Conservation (phyloP, 1,140 invertebrate genomes). For the Odontomachus brunneus region DNA sequence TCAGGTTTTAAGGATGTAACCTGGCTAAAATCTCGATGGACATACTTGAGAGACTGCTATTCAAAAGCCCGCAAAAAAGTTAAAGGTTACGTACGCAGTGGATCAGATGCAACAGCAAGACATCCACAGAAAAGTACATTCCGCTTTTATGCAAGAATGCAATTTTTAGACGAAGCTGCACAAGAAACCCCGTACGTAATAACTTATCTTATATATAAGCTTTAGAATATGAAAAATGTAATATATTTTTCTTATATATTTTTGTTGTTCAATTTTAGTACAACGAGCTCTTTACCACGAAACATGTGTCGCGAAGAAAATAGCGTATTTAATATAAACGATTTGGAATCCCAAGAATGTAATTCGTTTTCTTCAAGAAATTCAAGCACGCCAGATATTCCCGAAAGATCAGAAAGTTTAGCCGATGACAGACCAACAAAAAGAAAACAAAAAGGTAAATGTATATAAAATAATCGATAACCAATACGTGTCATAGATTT, state of each 20-base stretch:
- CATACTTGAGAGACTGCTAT: constrained; percentile 11
- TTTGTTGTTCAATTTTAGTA: constrained; percentile 28
- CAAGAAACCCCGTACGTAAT: constrained; percentile 10
- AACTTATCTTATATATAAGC: constrained; percentile 6
- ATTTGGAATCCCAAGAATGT: constrained; percentile 16
- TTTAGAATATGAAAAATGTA: constrained; percentile 9
- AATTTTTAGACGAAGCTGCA: constrained; percentile 32
- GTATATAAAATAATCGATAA: too few species aligned
- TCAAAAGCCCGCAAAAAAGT: constrained; percentile 31
- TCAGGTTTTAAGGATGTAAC: constrained; percentile 22
- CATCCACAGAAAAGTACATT: constrained; percentile 30
- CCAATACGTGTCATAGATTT: too few species aligned
- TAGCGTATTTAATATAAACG: not conserved
- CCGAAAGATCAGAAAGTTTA: too few species aligned
- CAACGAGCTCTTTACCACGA: constrained; percentile 19
- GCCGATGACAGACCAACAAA: too few species aligned
- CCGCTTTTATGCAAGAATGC: constrained; percentile 23
- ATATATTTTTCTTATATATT: not conserved
- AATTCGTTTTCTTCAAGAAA: constrained; percentile 14
- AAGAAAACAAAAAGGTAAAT: too few species aligned
- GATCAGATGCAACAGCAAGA: constrained; percentile 13
- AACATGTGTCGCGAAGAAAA: constrained; percentile 4
- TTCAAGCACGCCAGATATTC: too few species aligned
- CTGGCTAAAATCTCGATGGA: constrained; percentile 27
- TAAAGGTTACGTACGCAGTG: constrained; percentile 26